Evolutionary conservation across 2,888 invertebrate species (phyloP), one percentile per base, ranked within the genome.

Genomic region (Leptopilina syphax): DNA sequence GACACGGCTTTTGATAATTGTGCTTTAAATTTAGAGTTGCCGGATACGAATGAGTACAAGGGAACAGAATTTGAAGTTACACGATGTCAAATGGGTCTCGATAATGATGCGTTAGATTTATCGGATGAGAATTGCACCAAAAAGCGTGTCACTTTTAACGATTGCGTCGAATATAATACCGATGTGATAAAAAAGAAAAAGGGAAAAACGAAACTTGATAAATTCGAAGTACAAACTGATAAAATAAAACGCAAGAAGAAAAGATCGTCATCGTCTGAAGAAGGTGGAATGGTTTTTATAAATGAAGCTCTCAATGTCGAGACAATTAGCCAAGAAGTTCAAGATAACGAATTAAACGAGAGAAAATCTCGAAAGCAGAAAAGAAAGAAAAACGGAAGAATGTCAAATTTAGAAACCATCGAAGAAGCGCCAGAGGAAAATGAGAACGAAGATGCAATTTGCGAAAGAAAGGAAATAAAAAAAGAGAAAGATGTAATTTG

Each of bases 131-230:
- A 66, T 12, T 77, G 67, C 13, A 85, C 85, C 3, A 91, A 90
- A 57, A 91, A 87, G 79, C 85, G 89, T n/a, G 92, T 91, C 4
- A 91, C 90, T 27, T 92, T 92, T 79, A 91, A 90, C 78, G 89
- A 92, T 78, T 86, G 87, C 18, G 82, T 92, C 7, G 90, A 92
- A 77, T 92, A 87, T 70, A 88, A 86, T 66, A 87, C 85, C 0
- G 90, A 90, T 83, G 81, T 77, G 0, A 76, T 77, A 4, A 87
- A 85, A 18, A 88, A 87, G 18, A 87, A 86, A 65, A 87, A 87
- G 47, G 81, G 82, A 13, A 90, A 87, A 77, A 85, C 80, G 7
- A 88, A 84, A 78, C 83, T 91, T 13, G 91, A 92, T 79, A 91
- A 89, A 84, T 91, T 89, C 78, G 91, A 91, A 80, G 87, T 92